Base-by-base conservation (phyloP, 30 jellyfish, hydroid and myxozoan species). In the Aurelia sp. region DNA sequence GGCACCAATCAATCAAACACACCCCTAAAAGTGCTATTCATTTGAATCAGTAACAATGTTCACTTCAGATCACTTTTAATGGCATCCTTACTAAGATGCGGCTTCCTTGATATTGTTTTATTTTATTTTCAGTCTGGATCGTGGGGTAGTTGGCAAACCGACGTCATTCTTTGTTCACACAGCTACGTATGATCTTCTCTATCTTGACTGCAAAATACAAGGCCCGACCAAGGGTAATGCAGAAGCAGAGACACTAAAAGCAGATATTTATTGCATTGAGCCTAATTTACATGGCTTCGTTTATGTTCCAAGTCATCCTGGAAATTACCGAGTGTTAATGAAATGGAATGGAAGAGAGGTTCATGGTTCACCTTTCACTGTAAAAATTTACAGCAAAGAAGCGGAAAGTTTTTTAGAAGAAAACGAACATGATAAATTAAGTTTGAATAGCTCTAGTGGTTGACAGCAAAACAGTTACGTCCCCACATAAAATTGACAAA, bases 331-430 rank as follows among this genome's bases (percentile, higher is more conserved):
- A 4, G 67, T 81, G 17, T 7, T 82, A 0, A 81, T 81, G 20
- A 66, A 67, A 68, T 81, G 91, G 91, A 81, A 81, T 21, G 91
- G 91, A 58, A 50, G 58, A 51, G 91, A 81, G 30, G 91, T 81
- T n/a, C 67, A 50, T 41, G 91, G 91, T 2, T 81, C 91, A 18
- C 91, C 91, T 5, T 81, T 81, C 84, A 66, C 81, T 16, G 91
- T 67, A 24, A 66, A 61, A 15, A 59, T 81, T 3, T 72, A 51
- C 52, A 27, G 58, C 58, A 20, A 12, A n/a, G 41, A 52, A 40
- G 67, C 55, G 4, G 69, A 66, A 8, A 67, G 74, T n/a, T 66
- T 57, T 3, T 72, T 67, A 13, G 91, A 81, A 10, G 91, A 81
- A 12, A 67, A 51, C 12, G 85, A 74, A 3, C 63, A 53, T 44